phyloP scores from a whole-genome alignment of 2,888 invertebrate species.

The Ernsta delagoae region DNA sequence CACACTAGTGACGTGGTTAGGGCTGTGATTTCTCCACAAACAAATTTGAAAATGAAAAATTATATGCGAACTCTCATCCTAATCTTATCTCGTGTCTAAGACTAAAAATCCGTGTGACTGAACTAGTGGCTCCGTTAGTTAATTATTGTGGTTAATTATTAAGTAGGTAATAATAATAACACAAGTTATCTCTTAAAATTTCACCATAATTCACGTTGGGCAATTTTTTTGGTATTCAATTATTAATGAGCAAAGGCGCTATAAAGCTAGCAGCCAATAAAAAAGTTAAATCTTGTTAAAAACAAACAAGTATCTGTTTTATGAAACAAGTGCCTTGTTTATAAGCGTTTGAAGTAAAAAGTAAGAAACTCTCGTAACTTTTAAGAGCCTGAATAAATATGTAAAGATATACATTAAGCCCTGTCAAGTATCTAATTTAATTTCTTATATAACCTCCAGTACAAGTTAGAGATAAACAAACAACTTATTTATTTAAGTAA shows the following conservation, averaged over 20 bases:
- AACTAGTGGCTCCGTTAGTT: no score
- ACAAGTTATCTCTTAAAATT: no score
- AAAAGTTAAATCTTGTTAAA: constrained; percentile 11
- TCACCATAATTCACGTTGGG: constrained; percentile 46
- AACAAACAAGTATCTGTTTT: constrained; percentile 13
- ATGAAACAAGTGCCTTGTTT: constrained; percentile 19
- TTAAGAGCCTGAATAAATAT: constrained; percentile 29
- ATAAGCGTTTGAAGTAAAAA: constrained; percentile 29
- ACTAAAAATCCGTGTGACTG: no score
- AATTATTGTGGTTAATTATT: no score
- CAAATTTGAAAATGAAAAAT: no score
- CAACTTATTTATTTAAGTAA: constrained; percentile 1
- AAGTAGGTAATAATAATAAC: no score
- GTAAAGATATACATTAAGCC: constrained; percentile 30
- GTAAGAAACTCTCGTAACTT: constrained; percentile 26
- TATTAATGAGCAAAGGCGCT: constrained; percentile 2
- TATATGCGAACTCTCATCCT: no score
- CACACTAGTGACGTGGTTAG: constrained; percentile 53
- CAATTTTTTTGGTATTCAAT: background rate
- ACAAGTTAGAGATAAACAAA: constrained; percentile 26
- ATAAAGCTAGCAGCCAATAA: constrained; percentile 1
- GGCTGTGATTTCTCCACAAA: constrained; percentile 50
- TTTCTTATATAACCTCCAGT: constrained; percentile 13
- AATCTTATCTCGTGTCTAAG: no score
- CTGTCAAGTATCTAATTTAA: constrained; percentile 30